Evolutionary conservation across 2,888 invertebrate species (phyloP), one percentile per base, ranked within the genome.

Genomic region (Eupithecia tripunctaria): DNA sequence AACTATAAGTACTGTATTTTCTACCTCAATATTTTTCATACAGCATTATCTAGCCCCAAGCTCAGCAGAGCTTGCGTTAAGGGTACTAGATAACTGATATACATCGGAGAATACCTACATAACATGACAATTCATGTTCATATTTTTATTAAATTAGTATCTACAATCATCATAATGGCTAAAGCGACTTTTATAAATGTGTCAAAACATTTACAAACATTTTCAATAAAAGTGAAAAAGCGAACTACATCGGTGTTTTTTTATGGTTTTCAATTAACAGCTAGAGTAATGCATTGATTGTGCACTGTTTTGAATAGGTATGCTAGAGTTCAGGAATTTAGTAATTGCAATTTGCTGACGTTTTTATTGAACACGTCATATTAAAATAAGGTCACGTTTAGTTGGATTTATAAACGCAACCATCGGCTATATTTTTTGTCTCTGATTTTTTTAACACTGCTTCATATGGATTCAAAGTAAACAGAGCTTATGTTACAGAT

Each of bases 331-430:
- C 25, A 25, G 56, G 56, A 56, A 56, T 56, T 56, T 56, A 25
- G 56, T 25, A 25, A 56, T 56, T 56, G 56, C 56, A 25, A 56
- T 25, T 56, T 25, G 56, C 56, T 56, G 56, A 56, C 56, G 12
- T 25, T 12, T 56, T 56, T 12, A 56, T 25, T 25, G 56, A 25
- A 25, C 14, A 25, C 56, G 25, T 56, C 25, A 56, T 25, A 56
- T 25, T 5, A 56, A 56, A 51, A 56, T 25, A 56, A 56, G 56
- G 56, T 56, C 56, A 56, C 56, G 14, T n/a, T 21, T 51, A 21
- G 0, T 56, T 56, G 1, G 25, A 2, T 8, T 47, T n/a, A 47
- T 21, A 21, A 51, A 25, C 25, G 56, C 25, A 56, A 56, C 21
- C 56, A 21, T 56, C 21, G 21, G 21, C 51, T 51, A 51, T 51